phyloP scores from a whole-genome alignment of 2,797 vertebrate genomes.

The Galago senegalensis region DNA sequence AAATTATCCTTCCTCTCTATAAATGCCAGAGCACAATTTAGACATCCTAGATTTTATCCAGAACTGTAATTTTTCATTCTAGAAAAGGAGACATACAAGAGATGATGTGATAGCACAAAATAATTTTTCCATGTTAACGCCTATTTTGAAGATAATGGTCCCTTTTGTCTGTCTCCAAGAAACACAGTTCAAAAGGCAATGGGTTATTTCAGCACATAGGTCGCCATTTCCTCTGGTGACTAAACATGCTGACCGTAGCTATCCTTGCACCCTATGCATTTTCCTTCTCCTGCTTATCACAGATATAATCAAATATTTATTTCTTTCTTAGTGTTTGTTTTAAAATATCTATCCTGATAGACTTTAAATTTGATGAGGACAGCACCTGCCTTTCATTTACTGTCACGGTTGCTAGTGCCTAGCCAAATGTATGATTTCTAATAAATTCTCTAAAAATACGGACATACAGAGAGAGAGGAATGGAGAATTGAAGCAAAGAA shows the following conservation, averaged over 20 bases:
- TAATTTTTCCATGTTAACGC: not conserved
- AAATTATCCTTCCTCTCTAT: not conserved
- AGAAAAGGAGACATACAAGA: not conserved
- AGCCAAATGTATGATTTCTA: not conserved
- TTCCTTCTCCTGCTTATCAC: not conserved
- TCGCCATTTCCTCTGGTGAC: not conserved
- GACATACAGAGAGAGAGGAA: not conserved
- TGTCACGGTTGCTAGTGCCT: not conserved
- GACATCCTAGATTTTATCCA: not conserved
- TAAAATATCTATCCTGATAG: not conserved
- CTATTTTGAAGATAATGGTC: not conserved
- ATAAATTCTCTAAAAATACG: not conserved
- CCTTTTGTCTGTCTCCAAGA: not conserved
- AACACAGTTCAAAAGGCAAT: not conserved
- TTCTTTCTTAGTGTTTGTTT: not conserved
- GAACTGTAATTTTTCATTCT: slow-evolving; percentile 1
- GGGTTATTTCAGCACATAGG: not conserved
- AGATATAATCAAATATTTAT: not conserved
- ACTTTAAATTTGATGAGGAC: slow-evolving; percentile 4
- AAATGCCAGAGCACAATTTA: slow-evolving; percentile 39
- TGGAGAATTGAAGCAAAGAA: not conserved
- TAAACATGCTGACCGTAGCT: not conserved
- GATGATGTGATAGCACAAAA: not conserved
- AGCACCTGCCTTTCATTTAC: not conserved
- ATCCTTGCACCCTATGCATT: not conserved